Base-by-base conservation (phyloP, 2,888 invertebrate species). In the Catocala fraxini region DNA sequence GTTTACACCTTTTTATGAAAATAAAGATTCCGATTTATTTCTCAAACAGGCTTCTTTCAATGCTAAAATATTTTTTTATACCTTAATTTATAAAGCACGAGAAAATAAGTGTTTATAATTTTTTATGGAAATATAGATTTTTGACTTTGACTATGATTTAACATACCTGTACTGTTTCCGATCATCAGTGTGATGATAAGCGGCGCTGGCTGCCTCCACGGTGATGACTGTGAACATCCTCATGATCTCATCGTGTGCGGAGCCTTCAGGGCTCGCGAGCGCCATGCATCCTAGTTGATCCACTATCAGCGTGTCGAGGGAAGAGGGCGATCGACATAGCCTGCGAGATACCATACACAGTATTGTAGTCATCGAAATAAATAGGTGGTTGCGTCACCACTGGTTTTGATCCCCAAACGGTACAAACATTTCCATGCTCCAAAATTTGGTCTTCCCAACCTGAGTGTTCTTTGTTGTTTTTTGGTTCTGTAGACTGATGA, bases 271-370 rank as follows among this genome's bases (percentile, higher is more conserved):
- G 81, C 97, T 97, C 0, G 99, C 98, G 58, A 99, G 98, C 63
- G 99, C 97, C 97, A 99, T 99, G 86, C 99, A 99, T 11, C 99
- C 99, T 51, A 99, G 95, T 90, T 99, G 99, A 89, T 99, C 98
- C 6, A 99, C 98, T 80, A 99, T 99, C 34, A 99, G 92, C 0
- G 97, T 97, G 88, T 99, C 99, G 67, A 99, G 95, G 6, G 97
- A 96, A 0, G 98, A 98, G 0, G 99, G 99, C 0, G 98, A 97
- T 47, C 98, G 97, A 83, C 99, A 99, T 84, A 99, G 97, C 60
- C 97, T 94, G 63, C 0, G 54, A 63, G 4, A 25, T 25, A 25
- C 4, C 25, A 25, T 25, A 25, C 25, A 25, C 25, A 25, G 25
- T 25, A 25, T 3, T 25, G 25, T 25, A 25, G 25, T 25, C 4